Base-by-base conservation (phyloP, 2,113 vertebrate species). In the Campylorhamphus procurvoides region DNA sequence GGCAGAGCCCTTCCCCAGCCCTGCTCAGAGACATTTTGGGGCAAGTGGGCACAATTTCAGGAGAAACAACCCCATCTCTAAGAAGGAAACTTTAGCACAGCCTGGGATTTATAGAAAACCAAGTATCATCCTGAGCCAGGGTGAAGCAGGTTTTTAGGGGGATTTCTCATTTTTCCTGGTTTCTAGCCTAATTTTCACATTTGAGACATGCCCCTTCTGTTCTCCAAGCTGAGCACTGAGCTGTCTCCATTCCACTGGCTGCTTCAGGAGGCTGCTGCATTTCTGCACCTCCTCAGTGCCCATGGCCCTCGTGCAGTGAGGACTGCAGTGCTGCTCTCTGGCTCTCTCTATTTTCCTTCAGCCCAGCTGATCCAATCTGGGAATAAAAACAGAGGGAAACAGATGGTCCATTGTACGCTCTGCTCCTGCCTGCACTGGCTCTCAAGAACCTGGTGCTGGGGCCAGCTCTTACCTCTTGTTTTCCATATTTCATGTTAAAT, bases 341-440 rank as follows among this genome's bases (percentile, higher is more conserved):
- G 27, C 25, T 56, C 39, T 7, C 66, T 68, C 78, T 89, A 11
- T 93, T 96, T 93, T 89, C 46, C 84, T 91, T 95, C 39, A 87
- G 58, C 72, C 78, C 2, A 3, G 13, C 84, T 91, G 95, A 97
- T 96, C 89, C 89, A 93, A 95, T 93, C 93, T 93, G 84, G 89
- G 95, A 96, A 94, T 83, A 85, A 97, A 96, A 95, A 95, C 91
- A 96, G 93, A 97, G 89, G 94, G 96, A 96, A 97, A 96, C 91
- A 96, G 95, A 96, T 94, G 91, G 89, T 49, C 91, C 81, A 94
- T 96, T 95, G 96, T 95, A 76, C 87, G 2, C 2, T 0, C 40
- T 75, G 77, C 94, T 95, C 66, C 94, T 78, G 81, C 83, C 63
- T 9, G 4, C 79, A 56, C 72, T 3, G 2, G 66, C 80, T 92